Evolutionary conservation across 1,140 invertebrate genomes (phyloP).

Genomic region (Hyles vespertilio): DNA sequence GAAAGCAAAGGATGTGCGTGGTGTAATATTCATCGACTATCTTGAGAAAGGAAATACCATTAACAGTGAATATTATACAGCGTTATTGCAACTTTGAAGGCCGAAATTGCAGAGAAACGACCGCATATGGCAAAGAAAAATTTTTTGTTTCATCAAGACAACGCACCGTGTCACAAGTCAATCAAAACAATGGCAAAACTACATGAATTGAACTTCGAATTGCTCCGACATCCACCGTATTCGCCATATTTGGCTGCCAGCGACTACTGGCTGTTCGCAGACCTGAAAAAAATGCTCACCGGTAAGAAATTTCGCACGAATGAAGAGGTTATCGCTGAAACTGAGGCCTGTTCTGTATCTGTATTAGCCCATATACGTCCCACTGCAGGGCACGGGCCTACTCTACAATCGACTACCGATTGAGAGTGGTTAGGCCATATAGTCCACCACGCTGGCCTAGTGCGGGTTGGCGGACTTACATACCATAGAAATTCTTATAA

Average conservation of each 20-base stretch:
- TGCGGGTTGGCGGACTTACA: too few species aligned
- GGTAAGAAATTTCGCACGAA: too few species aligned
- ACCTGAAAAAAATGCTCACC: neutral
- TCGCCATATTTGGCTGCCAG: neutral
- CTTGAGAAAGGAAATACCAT: conserved; percentile 1
- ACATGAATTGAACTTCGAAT: neutral
- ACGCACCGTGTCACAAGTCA: conserved; percentile 6
- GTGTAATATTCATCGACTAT: conserved; percentile 2
- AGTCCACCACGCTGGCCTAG: too few species aligned
- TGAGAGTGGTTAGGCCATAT: too few species aligned
- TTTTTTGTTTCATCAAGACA: conserved; percentile 2
- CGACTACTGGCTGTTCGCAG: neutral
- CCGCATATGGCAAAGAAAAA: conserved; percentile 1
- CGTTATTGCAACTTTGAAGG: conserved; percentile 2
- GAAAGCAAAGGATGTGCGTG: neutral
- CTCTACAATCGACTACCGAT: too few species aligned
- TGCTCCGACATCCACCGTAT: neutral
- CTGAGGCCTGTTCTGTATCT: too few species aligned
- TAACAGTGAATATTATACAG: conserved; percentile 3
- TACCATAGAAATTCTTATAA: too few species aligned
- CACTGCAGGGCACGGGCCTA: too few species aligned
- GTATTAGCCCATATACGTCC: too few species aligned
- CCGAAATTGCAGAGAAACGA: neutral
- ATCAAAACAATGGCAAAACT: neutral
- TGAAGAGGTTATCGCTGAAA: too few species aligned